Conservation (phyloP, 2,797 vertebrate species). For the Fistularia commersonii region DNA sequence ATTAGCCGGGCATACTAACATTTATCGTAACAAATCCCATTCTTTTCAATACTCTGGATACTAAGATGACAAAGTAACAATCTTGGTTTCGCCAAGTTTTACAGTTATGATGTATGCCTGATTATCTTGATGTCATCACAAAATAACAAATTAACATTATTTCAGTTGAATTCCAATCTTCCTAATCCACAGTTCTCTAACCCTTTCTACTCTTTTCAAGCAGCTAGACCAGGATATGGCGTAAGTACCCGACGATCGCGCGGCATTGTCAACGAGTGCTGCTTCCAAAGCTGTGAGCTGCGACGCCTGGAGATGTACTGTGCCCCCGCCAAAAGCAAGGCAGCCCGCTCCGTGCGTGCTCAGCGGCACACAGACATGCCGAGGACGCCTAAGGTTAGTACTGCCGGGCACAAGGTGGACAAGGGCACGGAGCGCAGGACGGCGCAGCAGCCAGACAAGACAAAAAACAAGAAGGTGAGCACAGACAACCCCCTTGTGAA, state of each 20-base stretch:
- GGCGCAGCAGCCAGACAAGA: conserved; percentile 69
- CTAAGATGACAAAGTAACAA: too few species aligned
- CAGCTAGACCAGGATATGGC: conserved; percentile 97
- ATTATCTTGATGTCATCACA: too few species aligned
- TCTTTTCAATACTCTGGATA: too few species aligned
- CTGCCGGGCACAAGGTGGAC: conserved; percentile 58
- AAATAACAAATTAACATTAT: too few species aligned
- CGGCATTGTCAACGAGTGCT: conserved; percentile 98
- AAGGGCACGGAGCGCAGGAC: conserved; percentile 67
- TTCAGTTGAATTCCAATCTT: too few species aligned
- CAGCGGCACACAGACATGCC: conserved; percentile 94
- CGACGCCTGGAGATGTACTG: conserved; percentile 98
- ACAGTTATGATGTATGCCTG: too few species aligned
- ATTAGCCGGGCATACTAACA: too few species aligned
- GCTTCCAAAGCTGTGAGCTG: conserved; percentile 98
- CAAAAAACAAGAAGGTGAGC: conserved; percentile 77
- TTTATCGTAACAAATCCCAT: too few species aligned
- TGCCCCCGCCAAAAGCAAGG: conserved; percentile 89
- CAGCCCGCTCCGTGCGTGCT: conserved; percentile 88
- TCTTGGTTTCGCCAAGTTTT: too few species aligned
- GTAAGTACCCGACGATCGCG: conserved; percentile 86
- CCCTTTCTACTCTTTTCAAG: conserved; percentile 14
- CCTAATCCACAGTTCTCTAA: too few species aligned
- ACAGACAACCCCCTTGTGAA: conserved; percentile 18
- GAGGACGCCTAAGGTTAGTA: conserved; percentile 88